phyloP scores from a whole-genome alignment of 2,797 vertebrate genomes.

The Cephalopachus bancanus region DNA sequence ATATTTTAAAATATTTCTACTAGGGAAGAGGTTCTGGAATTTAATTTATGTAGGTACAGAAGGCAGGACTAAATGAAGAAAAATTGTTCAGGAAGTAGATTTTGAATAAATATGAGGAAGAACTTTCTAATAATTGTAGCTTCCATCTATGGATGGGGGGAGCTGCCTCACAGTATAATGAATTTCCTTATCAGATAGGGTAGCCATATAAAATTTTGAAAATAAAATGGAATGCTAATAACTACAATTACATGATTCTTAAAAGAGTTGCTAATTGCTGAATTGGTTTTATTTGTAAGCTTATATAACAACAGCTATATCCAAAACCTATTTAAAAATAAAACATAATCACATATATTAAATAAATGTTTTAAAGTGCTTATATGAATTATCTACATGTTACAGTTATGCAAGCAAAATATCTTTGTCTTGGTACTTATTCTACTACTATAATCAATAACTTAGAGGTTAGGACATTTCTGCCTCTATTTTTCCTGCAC shows the following conservation, averaged over 20 bases:
- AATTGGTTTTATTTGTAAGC: conserved; percentile 10
- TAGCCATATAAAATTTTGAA: not conserved
- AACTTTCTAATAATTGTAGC: conserved; percentile 21
- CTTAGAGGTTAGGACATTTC: not conserved
- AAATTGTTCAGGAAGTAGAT: conserved; percentile 13
- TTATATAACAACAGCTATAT: not conserved
- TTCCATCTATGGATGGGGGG: not conserved
- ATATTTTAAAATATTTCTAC: conserved; percentile 26
- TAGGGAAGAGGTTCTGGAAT: not conserved
- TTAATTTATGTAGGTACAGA: conserved; percentile 27
- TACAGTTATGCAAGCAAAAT: not conserved
- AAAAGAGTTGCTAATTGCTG: conserved; percentile 18
- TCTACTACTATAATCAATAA: not conserved
- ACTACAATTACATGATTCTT: conserved; percentile 18
- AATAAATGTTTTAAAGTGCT: not conserved
- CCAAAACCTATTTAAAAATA: conserved; percentile 2
- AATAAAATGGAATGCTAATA: not conserved
- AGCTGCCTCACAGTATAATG: not conserved
- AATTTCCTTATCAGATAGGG: not conserved
- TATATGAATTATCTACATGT: not conserved
- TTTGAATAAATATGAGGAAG: not conserved
- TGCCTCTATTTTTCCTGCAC: not conserved
- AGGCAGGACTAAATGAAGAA: conserved; percentile 33
- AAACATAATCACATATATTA: not conserved
- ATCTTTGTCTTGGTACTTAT: not conserved